Evolutionary conservation across 2,888 invertebrate species (phyloP).

Genomic region (Cheilosia pagana): DNA sequence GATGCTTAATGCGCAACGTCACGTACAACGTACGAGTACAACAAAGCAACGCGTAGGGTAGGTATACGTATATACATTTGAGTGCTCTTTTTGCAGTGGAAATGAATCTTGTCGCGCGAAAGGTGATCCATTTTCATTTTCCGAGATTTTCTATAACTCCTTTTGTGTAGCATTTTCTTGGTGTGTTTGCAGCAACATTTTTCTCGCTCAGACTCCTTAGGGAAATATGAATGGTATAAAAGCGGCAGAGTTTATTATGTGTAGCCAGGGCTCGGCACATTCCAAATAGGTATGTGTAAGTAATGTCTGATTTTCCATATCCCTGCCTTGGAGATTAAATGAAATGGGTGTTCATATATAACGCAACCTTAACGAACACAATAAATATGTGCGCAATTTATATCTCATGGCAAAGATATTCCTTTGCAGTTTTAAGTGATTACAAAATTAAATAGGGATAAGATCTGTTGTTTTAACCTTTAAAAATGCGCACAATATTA

Average conservation of each 20-base stretch:
- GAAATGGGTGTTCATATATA: not conserved
- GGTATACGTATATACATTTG: not conserved
- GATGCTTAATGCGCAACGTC: constrained; percentile 35
- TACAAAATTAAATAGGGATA: no score
- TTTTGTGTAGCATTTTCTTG: constrained; percentile 43
- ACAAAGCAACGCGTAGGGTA: not conserved
- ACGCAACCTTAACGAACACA: no score
- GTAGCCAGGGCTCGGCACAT: no score
- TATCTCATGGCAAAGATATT: no score
- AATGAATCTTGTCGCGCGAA: not conserved
- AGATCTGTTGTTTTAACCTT: no score
- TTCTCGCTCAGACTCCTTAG: constrained; percentile 69
- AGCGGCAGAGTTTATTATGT: constrained; percentile 54
- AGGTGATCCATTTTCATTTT: constrained; percentile 69
- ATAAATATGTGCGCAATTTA: no score
- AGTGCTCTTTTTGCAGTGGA: not conserved
- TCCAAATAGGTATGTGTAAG: constrained; percentile 13
- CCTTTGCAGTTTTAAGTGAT: no score
- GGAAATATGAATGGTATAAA: constrained; percentile 60
- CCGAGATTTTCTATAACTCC: constrained; percentile 47
- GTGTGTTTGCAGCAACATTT: constrained; percentile 42
- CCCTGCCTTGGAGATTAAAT: not conserved
- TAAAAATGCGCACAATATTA: no score
- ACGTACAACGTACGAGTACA: not conserved
- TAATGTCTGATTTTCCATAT: constrained; percentile 55